Base-by-base conservation (phyloP, 2,797 vertebrate species). In the Triplophysa yarkandensis region DNA sequence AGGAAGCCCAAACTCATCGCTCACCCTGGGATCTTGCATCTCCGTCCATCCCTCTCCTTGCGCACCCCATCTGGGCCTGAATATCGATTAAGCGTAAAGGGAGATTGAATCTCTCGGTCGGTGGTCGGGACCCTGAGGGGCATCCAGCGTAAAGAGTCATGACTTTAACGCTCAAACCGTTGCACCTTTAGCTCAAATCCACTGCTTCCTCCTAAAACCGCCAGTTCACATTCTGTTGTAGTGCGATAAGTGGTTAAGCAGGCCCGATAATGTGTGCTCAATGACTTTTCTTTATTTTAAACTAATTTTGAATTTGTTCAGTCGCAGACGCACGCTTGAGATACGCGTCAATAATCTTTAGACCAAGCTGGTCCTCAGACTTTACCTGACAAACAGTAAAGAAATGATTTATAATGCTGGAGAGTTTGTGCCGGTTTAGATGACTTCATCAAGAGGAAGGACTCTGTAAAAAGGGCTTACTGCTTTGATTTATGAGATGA, bases 21-120 rank as follows among this genome's bases (percentile, higher is more conserved):
- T 92, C 90, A 92, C 90, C 85, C 83, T 77, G 78, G 73, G 77
- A 84, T 85, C 83, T 73, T 25, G 43, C 52, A 68, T 30, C 58
- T 74, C 17, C 27, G 4, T 64, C 27, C 19, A 28, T 67, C 58
- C 66, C 65, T 60, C 65, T 70, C 17, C 17, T 39, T 84, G 50
- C 75, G 78, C 78, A 61, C 63, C 68, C 83, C 71, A 58, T 79
- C 82, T 62, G 77, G 75, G 88, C 85, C 80, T 71, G 87, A 84
- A 87, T 91, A 92, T 92, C 86, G 91, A 93, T 92, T 89, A 90
- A 85, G 86, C 82, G 86, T 89, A 86, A 85, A 86, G 83, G 83
- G 88, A 92, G 92, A 92, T 91, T 90, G 91, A 92, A 89, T 89
- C 90, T 90, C 88, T 77, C 83, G 80, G 88, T 89, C 86, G 83